Percentiles rank a stretch among this genome's conserved stretches.
Conservation (phyloP, 2,797 vertebrate species). For the Lepilemur ruficaudatus region DNA sequence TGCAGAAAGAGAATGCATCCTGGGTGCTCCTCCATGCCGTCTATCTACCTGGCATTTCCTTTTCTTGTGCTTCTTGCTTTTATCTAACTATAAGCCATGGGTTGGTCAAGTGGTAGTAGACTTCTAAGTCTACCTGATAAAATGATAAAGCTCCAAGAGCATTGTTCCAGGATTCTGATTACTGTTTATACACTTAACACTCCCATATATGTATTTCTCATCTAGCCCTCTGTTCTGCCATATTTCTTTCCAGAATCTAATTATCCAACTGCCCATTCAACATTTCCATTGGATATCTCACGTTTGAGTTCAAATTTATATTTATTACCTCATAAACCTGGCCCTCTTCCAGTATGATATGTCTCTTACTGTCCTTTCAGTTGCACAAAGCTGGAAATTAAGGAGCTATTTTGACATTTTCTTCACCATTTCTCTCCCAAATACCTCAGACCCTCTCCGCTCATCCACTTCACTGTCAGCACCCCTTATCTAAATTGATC, state of each 20-base stretch:
- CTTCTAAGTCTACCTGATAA: neutral
- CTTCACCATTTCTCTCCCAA: neutral
- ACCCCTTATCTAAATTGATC: neutral
- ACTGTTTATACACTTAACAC: neutral
- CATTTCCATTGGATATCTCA: neutral
- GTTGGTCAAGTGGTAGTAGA: neutral
- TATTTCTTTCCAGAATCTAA: neutral
- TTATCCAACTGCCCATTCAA: neutral
- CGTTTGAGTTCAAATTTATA: neutral
- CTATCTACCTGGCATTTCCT: neutral
- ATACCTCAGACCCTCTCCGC: neutral
- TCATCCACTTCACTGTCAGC: neutral
- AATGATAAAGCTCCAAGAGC: neutral
- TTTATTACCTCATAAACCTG: neutral
- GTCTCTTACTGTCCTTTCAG: neutral
- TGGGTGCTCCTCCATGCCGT: neutral
- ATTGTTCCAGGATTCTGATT: neutral
- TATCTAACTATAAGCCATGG: neutral
- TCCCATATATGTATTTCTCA: neutral
- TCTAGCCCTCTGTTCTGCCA: neutral
- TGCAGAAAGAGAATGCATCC: neutral
- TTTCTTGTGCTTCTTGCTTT: neutral
- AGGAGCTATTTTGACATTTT: slow-evolving; percentile 1
- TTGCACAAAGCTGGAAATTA: neutral
- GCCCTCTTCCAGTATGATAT: neutral